phyloP scores from a whole-genome alignment of 1,140 invertebrate species.

The Elymnias hypermnestra region DNA sequence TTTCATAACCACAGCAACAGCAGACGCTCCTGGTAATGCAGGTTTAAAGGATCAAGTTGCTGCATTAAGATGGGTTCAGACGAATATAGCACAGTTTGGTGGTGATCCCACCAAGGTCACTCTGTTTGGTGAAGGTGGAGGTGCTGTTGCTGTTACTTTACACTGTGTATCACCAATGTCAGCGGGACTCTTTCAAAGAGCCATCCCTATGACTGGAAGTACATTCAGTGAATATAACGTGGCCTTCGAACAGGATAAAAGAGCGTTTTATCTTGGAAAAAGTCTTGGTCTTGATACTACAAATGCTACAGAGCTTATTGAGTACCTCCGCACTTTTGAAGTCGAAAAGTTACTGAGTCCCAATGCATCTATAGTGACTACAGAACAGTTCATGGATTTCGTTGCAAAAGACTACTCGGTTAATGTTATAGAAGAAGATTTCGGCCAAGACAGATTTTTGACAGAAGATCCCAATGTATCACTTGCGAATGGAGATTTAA shows the following conservation, averaged over 20 bases:
- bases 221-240: slow-evolving; percentile 32
- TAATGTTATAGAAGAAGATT: slow-evolving; percentile 63
- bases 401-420: slow-evolving; percentile 39
- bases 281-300: slow-evolving; percentile 19
- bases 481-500: not conserved
- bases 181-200: slow-evolving; percentile 50
- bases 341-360: slow-evolving; percentile 48
- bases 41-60: slow-evolving; percentile 53
- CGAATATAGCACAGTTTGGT: slow-evolving; percentile 78
- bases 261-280: slow-evolving; percentile 37
- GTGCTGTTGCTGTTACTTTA: slow-evolving; percentile 64
- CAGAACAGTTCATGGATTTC: slow-evolving; percentile 31
- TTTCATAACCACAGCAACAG: slow-evolving; percentile 69
- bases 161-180: slow-evolving; percentile 57
- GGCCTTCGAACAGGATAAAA: slow-evolving; percentile 26
- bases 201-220: slow-evolving; percentile 44
- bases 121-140: slow-evolving; percentile 85
- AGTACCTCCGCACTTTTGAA: slow-evolving; percentile 66
- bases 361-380: slow-evolving; percentile 27
- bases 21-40: slow-evolving; percentile 28
- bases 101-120: slow-evolving; percentile 85
- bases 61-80: slow-evolving; percentile 48
- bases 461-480: slow-evolving; percentile 30
- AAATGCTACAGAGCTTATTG: slow-evolving; percentile 31
- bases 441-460: slow-evolving; percentile 53